A percentile compares a stretch with the other conserved stretches of the same genome.
Evolutionary conservation across 2,888 invertebrate genomes (phyloP).

Genomic region (Opisthograptis luteolata): DNA sequence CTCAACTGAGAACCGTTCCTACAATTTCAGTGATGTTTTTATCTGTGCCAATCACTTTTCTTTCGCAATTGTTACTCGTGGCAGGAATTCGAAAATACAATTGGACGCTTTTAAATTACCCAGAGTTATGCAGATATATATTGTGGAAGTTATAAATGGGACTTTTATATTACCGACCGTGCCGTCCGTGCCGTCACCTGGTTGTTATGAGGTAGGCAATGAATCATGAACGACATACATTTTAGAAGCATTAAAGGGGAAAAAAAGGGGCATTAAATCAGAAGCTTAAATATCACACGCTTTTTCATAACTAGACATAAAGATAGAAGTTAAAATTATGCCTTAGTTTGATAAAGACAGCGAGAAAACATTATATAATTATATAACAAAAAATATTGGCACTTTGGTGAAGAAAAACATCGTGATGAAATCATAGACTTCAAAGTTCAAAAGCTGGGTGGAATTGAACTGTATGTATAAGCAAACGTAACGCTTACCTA

Average conservation of each 20-base stretch:
- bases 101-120: constrained; percentile 14
- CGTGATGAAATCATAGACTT: no score
- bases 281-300: no score
- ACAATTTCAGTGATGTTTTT: constrained; percentile 5
- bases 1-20: constrained; percentile 1
- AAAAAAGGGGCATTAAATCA: not conserved
- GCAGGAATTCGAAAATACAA: constrained; percentile 12
- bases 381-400: no score
- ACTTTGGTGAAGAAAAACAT: no score
- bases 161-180: constrained; percentile 13
- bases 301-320: no score
- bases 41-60: constrained; percentile 8
- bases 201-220: constrained; percentile 12
- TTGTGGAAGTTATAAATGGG: constrained; percentile 22
- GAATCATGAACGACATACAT: constrained; percentile 4
- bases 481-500: no score
- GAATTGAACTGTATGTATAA: no score
- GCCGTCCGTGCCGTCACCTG: constrained; percentile 12
- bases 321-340: no score
- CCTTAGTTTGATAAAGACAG: no score
- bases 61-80: not conserved
- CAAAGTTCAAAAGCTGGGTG: no score
- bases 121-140: constrained; percentile 7
- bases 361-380: no score
- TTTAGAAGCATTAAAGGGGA: no score